Percentiles rank a stretch among this genome's conserved stretches.
Conservation (phyloP, 2,888 invertebrate species). For the Fragum whitleyi region DNA sequence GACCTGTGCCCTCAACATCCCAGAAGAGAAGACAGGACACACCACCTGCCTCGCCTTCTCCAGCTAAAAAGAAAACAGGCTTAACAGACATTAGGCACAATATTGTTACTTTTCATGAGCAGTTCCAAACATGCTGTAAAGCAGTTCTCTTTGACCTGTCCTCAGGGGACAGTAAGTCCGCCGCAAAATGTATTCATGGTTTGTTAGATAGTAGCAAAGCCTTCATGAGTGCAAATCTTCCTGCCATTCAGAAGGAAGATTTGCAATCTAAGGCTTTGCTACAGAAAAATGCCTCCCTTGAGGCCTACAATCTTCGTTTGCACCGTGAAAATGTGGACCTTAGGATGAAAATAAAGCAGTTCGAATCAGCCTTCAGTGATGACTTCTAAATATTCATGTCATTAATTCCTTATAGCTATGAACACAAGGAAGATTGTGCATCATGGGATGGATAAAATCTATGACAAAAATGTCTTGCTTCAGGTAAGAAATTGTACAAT, state of each 20-base stretch:
- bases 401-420: no score
- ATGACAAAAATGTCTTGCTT: no score
- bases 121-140: not conserved
- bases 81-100: not conserved
- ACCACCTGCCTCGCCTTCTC: not conserved
- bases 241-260: not conserved
- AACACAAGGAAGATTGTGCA: no score
- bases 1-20: not conserved
- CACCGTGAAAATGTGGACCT: not conserved
- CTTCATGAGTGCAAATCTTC: not conserved
- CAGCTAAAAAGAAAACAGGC: not conserved
- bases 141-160: not conserved
- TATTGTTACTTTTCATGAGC: not conserved
- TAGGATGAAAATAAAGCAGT: not conserved
- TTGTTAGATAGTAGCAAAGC: not conserved
- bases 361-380: conserved; percentile 4
- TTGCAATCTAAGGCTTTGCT: not conserved
- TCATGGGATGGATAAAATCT: no score
- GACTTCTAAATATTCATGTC: not conserved
- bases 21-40: not conserved
- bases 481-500: no score
- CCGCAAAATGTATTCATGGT: not conserved
- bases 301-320: conserved; percentile 1
- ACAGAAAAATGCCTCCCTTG: not conserved
- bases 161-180: not conserved